Percentiles rank a stretch among this genome's conserved stretches.
Evolutionary conservation across 2,888 invertebrate species (phyloP).

Genomic region (Platyscelio sp.): DNA sequence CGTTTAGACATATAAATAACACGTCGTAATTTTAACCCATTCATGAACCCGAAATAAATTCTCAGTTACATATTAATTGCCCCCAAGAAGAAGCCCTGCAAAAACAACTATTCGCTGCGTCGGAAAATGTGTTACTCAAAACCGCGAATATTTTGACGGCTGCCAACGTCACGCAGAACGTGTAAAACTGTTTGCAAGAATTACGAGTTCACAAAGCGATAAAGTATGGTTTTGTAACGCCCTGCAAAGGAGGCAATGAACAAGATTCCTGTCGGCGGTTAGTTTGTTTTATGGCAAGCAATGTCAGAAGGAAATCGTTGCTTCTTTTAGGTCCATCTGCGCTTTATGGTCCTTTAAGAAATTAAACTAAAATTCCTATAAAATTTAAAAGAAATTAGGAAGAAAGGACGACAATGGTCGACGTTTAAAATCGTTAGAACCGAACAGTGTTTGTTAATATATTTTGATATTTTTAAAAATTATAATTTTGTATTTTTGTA

Average conservation of each 20-base stretch:
- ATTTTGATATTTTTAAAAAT: too few relatives aligned
- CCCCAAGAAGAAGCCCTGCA: slow-evolving; percentile 24
- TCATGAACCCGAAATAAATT: slow-evolving; percentile 42
- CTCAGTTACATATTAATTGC: slow-evolving; percentile 47
- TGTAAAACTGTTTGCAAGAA: slow-evolving; percentile 78
- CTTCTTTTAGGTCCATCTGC: slow-evolving; percentile 82
- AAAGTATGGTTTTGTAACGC: slow-evolving; percentile 81
- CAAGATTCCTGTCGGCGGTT: slow-evolving; percentile 82
- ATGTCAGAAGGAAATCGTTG: slow-evolving; percentile 77
- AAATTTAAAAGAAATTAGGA: slow-evolving; percentile 51
- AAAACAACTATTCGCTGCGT: background rate
- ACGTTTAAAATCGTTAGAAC: too few relatives aligned
- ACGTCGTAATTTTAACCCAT: background rate
- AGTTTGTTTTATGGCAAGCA: slow-evolving; percentile 82
- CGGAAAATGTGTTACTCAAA: slow-evolving; percentile 53
- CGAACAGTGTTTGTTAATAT: too few relatives aligned
- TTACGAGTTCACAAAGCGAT: slow-evolving; percentile 84
- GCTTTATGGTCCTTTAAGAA: slow-evolving; percentile 82
- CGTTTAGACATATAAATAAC: slow-evolving; percentile 33
- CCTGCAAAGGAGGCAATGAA: slow-evolving; percentile 77
- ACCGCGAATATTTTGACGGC: slow-evolving; percentile 63
- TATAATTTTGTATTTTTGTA: too few relatives aligned
- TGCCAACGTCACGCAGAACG: slow-evolving; percentile 66
- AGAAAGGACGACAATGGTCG: background rate
- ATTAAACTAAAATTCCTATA: slow-evolving; percentile 76